A percentile compares a stretch with the other conserved stretches of the same genome.
phyloP scores from a whole-genome alignment of 2,113 vertebrate genomes.

The Sterrhoptilus dennistouni region DNA sequence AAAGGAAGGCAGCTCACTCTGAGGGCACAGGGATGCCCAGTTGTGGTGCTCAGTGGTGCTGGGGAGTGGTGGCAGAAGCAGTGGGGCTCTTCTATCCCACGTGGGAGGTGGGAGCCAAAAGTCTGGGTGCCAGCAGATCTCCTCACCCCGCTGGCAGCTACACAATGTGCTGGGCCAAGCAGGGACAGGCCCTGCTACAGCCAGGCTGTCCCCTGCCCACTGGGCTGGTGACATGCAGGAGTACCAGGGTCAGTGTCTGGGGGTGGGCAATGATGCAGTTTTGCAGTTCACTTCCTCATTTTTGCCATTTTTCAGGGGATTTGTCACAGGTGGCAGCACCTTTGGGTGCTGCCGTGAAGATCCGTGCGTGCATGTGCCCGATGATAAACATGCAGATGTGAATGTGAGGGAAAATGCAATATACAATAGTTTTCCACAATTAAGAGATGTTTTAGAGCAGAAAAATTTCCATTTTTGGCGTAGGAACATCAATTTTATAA shows the following conservation, averaged over 20 bases:
- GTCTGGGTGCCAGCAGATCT: neutral
- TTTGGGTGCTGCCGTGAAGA: neutral
- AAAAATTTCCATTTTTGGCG: slow-evolving; percentile 63
- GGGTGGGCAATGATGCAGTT: rapidly evolving
- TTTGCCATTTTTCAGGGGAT: neutral
- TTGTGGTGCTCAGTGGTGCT: neutral
- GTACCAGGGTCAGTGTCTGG: neutral
- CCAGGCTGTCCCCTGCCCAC: neutral
- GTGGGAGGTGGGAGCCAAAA: neutral
- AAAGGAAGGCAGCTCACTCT: neutral
- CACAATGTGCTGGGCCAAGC: neutral
- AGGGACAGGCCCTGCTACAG: neutral
- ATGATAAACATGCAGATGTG: neutral
- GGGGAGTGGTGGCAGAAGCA: neutral
- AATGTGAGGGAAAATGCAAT: neutral
- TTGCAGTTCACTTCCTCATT: neutral
- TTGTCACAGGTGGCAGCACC: neutral
- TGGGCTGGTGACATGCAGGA: neutral
- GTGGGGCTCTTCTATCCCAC: rapidly evolving
- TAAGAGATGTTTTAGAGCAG: slow-evolving; percentile 24
- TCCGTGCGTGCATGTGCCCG: neutral
- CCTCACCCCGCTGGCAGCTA: rapidly evolving
- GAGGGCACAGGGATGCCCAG: neutral
- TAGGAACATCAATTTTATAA: slow-evolving; percentile 58
- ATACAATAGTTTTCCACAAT: slow-evolving; percentile 12